A percentile compares a stretch with the other conserved stretches of the same genome.
Evolutionary conservation across 2,888 invertebrate genomes (phyloP).

Genomic region (Caenorhabditis macrosperma): DNA sequence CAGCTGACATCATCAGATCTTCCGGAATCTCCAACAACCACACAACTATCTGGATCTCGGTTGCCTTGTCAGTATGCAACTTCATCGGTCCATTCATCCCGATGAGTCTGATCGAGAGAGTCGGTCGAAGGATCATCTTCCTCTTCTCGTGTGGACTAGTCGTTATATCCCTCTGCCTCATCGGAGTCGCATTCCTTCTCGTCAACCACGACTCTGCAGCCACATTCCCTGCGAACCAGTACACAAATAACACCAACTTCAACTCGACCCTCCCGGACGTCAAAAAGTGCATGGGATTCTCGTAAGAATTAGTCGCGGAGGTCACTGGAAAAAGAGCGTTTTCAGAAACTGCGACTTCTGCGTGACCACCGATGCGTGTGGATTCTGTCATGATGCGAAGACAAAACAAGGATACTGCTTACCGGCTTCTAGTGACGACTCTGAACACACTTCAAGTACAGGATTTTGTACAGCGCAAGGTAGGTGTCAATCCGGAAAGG

Average conservation of each 20-base stretch:
- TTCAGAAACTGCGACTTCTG: conserved; percentile 74
- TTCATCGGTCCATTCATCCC: conserved; percentile 78
- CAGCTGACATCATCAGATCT: conserved; percentile 73
- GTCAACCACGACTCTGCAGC: conserved; percentile 47
- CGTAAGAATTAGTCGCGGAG: conserved; percentile 14
- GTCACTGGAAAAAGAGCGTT: not conserved
- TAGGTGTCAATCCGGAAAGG: not conserved
- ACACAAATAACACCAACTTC: conserved; percentile 19
- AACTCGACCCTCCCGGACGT: conserved; percentile 30
- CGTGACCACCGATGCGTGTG: conserved; percentile 81
- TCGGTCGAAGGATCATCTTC: conserved; percentile 74
- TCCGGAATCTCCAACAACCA: conserved; percentile 74
- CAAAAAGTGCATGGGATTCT: conserved; percentile 41
- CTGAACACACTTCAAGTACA: conserved; percentile 44
- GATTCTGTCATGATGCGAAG: conserved; percentile 75
- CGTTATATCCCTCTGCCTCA: conserved; percentile 68
- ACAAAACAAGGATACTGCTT: conserved; percentile 54
- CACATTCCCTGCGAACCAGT: conserved; percentile 24
- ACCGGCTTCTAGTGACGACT: conserved; percentile 26
- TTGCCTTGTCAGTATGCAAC: conserved; percentile 64
- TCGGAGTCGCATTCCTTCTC: conserved; percentile 73
- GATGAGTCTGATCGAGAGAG: conserved; percentile 71
- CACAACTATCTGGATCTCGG: conserved; percentile 74
- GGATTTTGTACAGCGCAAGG: conserved; percentile 33
- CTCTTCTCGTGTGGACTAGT: conserved; percentile 72